phyloP scores from a whole-genome alignment of 2,113 vertebrate genomes.

The Promerops cafer region DNA sequence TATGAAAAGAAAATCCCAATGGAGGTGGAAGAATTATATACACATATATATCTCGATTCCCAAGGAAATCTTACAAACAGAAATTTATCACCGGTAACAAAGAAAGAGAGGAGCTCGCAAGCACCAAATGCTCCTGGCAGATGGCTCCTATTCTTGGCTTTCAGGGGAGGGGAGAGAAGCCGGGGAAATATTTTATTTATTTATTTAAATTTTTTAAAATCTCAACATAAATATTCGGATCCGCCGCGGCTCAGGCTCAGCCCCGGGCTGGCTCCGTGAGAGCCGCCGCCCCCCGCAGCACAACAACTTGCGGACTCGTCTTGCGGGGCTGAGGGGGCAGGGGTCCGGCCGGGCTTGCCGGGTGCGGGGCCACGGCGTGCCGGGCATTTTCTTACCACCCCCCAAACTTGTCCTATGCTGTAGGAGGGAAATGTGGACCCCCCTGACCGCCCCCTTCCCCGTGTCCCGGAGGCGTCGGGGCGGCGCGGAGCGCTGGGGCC shows the following conservation, averaged over 20 bases:
- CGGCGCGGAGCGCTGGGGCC: background rate
- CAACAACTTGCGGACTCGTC: background rate
- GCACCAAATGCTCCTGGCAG: conserved; percentile 71
- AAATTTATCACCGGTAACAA: conserved; percentile 73
- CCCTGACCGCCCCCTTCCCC: background rate
- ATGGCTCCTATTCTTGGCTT: conserved; percentile 72
- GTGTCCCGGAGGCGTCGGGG: background rate
- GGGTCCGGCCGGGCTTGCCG: background rate
- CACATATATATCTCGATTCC: background rate
- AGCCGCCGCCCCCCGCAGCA: conserved; percentile 11
- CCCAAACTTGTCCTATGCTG: background rate
- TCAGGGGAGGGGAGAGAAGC: conserved; percentile 71
- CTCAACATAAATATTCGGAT: conserved; percentile 81
- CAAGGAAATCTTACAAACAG: conserved; percentile 70
- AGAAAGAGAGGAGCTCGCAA: conserved; percentile 67
- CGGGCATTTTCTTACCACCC: background rate
- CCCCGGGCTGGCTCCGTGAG: background rate
- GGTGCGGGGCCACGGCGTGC: background rate
- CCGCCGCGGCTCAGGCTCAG: conserved; percentile 52
- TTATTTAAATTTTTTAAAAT: conserved; percentile 82
- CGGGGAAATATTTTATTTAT: conserved; percentile 75
- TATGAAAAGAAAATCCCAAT: background rate
- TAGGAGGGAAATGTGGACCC: background rate
- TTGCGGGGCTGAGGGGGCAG: background rate
- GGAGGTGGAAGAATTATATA: background rate